Evolutionary conservation across 2,113 vertebrate genomes (phyloP).

Genomic region (Delphinus delphis): DNA sequence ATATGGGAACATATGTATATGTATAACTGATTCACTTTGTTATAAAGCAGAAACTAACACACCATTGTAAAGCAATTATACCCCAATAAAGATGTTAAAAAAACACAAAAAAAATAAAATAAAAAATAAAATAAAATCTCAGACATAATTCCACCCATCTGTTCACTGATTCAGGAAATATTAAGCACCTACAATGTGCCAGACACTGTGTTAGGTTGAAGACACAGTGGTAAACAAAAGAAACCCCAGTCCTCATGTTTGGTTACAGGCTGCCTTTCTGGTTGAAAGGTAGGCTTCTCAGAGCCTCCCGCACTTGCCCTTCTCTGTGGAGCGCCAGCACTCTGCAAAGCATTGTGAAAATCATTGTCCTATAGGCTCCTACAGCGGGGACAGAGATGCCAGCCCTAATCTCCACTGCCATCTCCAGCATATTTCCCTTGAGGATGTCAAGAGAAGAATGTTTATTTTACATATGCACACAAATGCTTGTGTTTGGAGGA

Average conservation of each 20-base stretch:
- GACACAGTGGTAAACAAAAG: not conserved
- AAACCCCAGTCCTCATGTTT: no score
- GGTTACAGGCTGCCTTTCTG: not conserved
- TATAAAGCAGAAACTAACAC: no score
- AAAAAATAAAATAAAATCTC: not conserved
- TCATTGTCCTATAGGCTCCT: not conserved
- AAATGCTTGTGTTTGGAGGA: not conserved
- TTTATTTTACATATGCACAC: not conserved
- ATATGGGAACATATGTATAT: no score
- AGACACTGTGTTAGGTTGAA: not conserved
- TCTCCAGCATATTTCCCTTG: not conserved
- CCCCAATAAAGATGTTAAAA: no score
- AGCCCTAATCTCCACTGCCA: not conserved
- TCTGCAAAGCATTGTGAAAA: not conserved
- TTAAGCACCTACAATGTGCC: not conserved
- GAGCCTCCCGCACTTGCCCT: not conserved
- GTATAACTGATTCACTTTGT: no score
- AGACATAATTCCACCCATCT: not conserved
- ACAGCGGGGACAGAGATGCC: not conserved
- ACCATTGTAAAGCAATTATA: no score
- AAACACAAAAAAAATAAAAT: no score
- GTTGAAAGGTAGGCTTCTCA: not conserved
- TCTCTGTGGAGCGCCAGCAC: not conserved
- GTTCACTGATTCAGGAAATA: not conserved
- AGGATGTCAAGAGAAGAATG: not conserved